phyloP scores from a whole-genome alignment of 1,140 invertebrate species.

The Antheraea pernyi region DNA sequence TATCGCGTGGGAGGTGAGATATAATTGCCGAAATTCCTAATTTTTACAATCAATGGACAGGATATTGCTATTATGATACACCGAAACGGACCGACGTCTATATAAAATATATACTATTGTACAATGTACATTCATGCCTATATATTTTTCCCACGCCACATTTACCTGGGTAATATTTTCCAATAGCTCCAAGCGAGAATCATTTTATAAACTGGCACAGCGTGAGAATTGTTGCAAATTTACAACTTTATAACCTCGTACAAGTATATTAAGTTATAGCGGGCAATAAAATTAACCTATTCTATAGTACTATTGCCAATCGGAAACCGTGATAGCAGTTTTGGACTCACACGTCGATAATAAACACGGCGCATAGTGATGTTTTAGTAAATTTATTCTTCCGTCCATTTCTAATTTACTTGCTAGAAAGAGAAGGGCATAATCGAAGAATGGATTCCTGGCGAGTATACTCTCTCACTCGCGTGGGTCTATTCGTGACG shows the following conservation, averaged over 20 bases:
- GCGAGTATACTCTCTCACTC: slow-evolving; percentile 23
- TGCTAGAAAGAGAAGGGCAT: slow-evolving; percentile 22
- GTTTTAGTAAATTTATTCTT: slow-evolving; percentile 56
- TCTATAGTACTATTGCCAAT: neutral
- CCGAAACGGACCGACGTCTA: slow-evolving; percentile 40
- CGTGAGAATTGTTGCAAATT: too few relatives aligned
- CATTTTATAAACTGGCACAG: neutral
- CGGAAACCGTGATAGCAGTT: slow-evolving; percentile 36
- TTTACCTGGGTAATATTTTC: neutral
- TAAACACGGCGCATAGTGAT: slow-evolving; percentile 41
- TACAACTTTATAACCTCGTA: too few relatives aligned
- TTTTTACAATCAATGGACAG: slow-evolving; percentile 78
- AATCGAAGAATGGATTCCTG: slow-evolving; percentile 29
- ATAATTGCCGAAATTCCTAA: slow-evolving; percentile 77
- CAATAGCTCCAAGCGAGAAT: neutral
- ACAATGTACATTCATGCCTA: neutral
- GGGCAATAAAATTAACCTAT: neutral
- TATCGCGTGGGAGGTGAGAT: slow-evolving; percentile 72
- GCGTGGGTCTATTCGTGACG: slow-evolving; percentile 47
- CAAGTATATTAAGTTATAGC: too few relatives aligned
- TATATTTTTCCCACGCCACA: neutral
- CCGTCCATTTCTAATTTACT: slow-evolving; percentile 23
- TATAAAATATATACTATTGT: neutral
- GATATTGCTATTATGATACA: slow-evolving; percentile 75
- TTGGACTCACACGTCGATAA: slow-evolving; percentile 63